Evolutionary conservation across 2,113 vertebrate genomes (phyloP), one percentile per base, ranked within the genome.

Genomic region (Zootoca vivipara): DNA sequence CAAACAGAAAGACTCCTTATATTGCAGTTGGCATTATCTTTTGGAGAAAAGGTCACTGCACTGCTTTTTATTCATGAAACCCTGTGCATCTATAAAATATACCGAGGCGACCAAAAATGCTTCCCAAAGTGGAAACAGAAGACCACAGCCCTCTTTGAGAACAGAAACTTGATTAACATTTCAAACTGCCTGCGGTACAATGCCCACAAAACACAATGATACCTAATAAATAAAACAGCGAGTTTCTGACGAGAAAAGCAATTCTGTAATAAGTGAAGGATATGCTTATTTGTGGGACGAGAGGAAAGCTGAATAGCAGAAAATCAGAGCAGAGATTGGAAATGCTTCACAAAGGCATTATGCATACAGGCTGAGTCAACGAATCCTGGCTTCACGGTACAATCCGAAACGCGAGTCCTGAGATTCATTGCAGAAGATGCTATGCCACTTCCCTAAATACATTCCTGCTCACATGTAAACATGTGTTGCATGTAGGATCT

Each of bases 191-290:
- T 52, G 77, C 5, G 87, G 77, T 56, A 26, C 85, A 90, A 86
- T 52, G 89, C 65, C 92, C 94, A 94, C 92, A 92, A 18, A 85
- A 93, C 90, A 82, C 89, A 73, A 86, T 93, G 24, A 77, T 73
- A 56, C 15, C 69, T 82, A 89, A 92, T 93, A 95, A 94, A 93
- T 91, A 93, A 94, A 92, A 67, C 69, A 90, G 75, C 84, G 93
- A 92, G n/a, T 92, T 93, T 90, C 89, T 38, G 0, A 83, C 92
- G 89, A 3, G 80, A 79, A 91, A 93, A 87, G 58, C 46, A 75
- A 82, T 87, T 87, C 74, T 75, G 67, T 33, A 93, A 93, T 94
- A 94, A 90, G 1, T 85, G 73, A 35, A 92, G 86, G 73, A 90
- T 4, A 82, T 82, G 65, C 88, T 92, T 92, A 92, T 92, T 93